Base-by-base conservation (phyloP, 1,140 invertebrate genomes). In the Panonychus citri region DNA sequence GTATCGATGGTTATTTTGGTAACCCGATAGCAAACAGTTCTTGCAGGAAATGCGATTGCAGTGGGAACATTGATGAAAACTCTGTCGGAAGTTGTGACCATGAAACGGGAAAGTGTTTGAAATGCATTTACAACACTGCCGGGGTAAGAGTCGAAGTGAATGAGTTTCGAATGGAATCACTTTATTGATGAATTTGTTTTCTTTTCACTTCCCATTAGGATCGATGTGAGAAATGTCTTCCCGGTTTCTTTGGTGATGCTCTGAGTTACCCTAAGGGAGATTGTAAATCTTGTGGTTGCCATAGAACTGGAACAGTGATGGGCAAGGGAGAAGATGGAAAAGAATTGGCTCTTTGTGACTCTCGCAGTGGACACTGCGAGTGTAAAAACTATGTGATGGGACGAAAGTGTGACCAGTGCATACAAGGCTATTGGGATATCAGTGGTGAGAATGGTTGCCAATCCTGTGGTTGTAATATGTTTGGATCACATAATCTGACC, bases 101-200 rank as follows among this genome's bases (percentile, higher is more conserved):
- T 55, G 83, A 81, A 13, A 89, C 83, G 25, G 94, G 93, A 42
- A 82, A 91, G 67, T 98, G 94, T 75, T 69, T 91, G 0, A 96
- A 94, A 66, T 98, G 94, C 68, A 91, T 96, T 57, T 85, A 95
- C 67, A 94, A 94, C 64, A 96, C 93, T 3, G 87, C 79, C 27
- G 94, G 94, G 3, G 67, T 62, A 42, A 66, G 43, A n/a, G 2
- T 15, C n/a, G n/a, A n/a, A n/a, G n/a, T n/a, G n/a, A n/a, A n/a
- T n/a, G n/a, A n/a, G n/a, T n/a, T n/a, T n/a, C n/a, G n/a, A n/a
- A n/a, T n/a, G n/a, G n/a, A n/a, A n/a, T n/a, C n/a, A n/a, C n/a
- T n/a, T n/a, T n/a, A n/a, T n/a, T n/a, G n/a, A n/a, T n/a, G n/a
- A n/a, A n/a, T n/a, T n/a, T n/a, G n/a, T 34, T 34, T 34, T 34